A percentile compares a stretch with the other conserved stretches of the same genome.
Conservation (phyloP, 2,888 invertebrate genomes). For the Cryptophagus acutangulus region DNA sequence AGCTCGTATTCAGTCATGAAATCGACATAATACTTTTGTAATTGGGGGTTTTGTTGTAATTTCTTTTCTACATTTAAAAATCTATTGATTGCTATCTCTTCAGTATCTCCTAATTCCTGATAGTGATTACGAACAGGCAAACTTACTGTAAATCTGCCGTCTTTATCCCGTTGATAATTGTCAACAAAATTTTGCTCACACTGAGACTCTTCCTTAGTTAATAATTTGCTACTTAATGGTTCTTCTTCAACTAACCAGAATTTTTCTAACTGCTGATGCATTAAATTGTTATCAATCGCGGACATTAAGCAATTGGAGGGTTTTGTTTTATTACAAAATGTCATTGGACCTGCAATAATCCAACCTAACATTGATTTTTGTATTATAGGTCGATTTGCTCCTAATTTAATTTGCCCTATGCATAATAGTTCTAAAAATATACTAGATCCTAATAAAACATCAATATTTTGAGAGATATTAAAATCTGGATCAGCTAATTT, state of each 20-base stretch:
- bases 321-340: too few relatives aligned
- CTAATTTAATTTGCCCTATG: constrained; percentile 12
- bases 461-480: constrained; percentile 10
- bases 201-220: too few relatives aligned
- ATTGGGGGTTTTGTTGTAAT: neutral
- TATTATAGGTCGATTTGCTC: constrained; percentile 8
- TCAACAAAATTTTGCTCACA: too few relatives aligned
- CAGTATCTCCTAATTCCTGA: constrained; percentile 6
- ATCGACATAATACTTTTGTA: constrained; percentile 10
- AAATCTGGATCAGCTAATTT: too few relatives aligned
- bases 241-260: neutral
- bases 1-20: constrained; percentile 21
- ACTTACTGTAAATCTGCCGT: too few relatives aligned
- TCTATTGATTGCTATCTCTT: too few relatives aligned
- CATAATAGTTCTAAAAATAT: constrained; percentile 13
- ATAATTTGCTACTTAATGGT: too few relatives aligned
- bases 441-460: constrained; percentile 12
- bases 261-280: neutral
- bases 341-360: constrained; percentile 19
- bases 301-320: too few relatives aligned
- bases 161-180: too few relatives aligned
- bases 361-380: constrained; percentile 11
- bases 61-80: too few relatives aligned
- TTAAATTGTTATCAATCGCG: too few relatives aligned
- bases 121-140: too few relatives aligned